These are phyloP conservation scores for Crenichthys baileyi DNA, from an alignment of 2,797 vertebrate genomes.

Conservation along the genomic window DNA sequence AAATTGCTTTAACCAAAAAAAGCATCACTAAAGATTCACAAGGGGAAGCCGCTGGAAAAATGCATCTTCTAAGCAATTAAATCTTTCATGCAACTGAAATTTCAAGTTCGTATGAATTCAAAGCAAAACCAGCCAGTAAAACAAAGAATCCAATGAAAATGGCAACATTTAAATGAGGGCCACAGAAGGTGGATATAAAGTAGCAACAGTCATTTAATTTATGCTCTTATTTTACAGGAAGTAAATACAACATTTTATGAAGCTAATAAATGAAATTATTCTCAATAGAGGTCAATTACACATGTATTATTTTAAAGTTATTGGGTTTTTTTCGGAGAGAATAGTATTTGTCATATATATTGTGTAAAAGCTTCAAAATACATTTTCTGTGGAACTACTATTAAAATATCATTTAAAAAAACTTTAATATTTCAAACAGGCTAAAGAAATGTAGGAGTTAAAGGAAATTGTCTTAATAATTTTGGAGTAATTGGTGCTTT, in stretches of 20 bases:
- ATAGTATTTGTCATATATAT: too few species aligned
- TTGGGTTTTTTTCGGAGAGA: background rate
- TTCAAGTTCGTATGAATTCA: constrained; percentile 62
- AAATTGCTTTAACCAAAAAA: constrained; percentile 62
- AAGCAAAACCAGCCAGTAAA: constrained; percentile 55
- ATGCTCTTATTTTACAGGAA: constrained; percentile 36
- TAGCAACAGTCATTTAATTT: constrained; percentile 32
- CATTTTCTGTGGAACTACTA: background rate
- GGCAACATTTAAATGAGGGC: constrained; percentile 48
- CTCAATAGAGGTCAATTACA: background rate
- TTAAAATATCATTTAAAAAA: background rate
- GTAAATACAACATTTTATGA: constrained; percentile 19
- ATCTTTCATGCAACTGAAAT: constrained; percentile 65
- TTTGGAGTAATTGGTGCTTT: background rate
- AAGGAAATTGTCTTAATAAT: background rate
- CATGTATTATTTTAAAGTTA: background rate
- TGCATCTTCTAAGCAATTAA: constrained; percentile 72
- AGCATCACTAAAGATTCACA: constrained; percentile 71
- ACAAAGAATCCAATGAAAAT: constrained; percentile 45
- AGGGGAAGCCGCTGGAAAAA: constrained; percentile 61
- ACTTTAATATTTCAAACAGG: background rate
- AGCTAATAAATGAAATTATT: background rate
- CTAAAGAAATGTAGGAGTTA: background rate
- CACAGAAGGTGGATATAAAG: constrained; percentile 38
- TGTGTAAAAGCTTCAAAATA: too few species aligned